phyloP scores from a whole-genome alignment of 2,888 invertebrate genomes.

The Auanema freiburgensis region DNA sequence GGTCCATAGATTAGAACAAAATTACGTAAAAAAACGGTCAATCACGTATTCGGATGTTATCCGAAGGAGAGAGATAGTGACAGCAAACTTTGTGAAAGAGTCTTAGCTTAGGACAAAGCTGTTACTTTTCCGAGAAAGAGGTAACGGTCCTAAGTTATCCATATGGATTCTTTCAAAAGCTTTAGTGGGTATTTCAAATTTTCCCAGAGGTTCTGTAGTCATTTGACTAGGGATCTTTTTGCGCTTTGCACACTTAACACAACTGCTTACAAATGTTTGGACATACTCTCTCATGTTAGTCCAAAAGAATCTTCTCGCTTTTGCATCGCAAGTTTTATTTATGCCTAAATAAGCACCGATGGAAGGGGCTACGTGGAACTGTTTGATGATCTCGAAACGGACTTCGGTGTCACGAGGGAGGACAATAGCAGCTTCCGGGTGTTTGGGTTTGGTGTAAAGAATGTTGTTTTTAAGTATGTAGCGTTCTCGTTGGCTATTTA shows the following conservation, averaged over 20 bases:
- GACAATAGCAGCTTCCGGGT: no score
- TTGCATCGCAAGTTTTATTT: slow-evolving; percentile 6
- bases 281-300: slow-evolving; percentile 14
- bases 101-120: slow-evolving; percentile 15
- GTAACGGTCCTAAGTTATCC: slow-evolving; percentile 28
- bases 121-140: slow-evolving; percentile 19
- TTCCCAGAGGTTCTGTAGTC: slow-evolving; percentile 17
- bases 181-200: background rate
- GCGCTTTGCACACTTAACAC: slow-evolving; percentile 13
- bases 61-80: no score
- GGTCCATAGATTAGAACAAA: no score
- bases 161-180: slow-evolving; percentile 24
- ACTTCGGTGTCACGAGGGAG: no score
- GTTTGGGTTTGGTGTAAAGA: no score
- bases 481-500: background rate
- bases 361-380: no score
- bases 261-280: slow-evolving; percentile 5
- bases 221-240: slow-evolving; percentile 16
- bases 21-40: no score
- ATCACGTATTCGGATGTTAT: no score
- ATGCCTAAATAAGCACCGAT: slow-evolving; percentile 20
- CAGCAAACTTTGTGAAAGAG: slow-evolving; percentile 23
- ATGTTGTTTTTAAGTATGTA: slow-evolving; percentile 12
- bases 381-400: no score
- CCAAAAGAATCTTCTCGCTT: slow-evolving; percentile 20